Evolutionary conservation across 1,140 invertebrate species (phyloP), one percentile per base, ranked within the genome.

Genomic region (Lepidostoma basale): DNA sequence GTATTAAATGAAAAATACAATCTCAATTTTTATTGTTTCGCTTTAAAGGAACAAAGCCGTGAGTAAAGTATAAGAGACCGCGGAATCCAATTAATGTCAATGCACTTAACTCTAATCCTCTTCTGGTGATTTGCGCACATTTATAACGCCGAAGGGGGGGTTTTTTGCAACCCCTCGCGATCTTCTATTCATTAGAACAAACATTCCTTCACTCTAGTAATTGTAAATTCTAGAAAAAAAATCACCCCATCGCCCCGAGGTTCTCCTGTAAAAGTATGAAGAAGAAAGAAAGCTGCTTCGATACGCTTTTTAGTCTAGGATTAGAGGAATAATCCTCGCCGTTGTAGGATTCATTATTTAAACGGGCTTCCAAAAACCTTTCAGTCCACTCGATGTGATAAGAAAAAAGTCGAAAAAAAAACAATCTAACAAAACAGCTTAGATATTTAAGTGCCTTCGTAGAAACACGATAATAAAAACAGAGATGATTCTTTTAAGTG

Each of bases 61-160:
- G 49, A 64, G 52, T 52, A 64, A 33, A 52, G 42, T 52, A 64
- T 52, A 33, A 36, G 44, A 62, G 45, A 62, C 66, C 59, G 28
- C 59, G 18, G 66, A 68, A 68, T 68, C 66, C 66, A 68, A 68
- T 68, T 68, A 68, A 62, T 68, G 66, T 68, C 66, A 52, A 52
- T 58, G 59, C 66, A 68, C 66, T 68, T 62, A 62, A 62, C 66
- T 62, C 40, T 62, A 68, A 68, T 68, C 66, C 58, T 40, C 26
- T 33, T 40, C 59, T 26, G 45, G 56, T 68, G 66, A 68, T 68
- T 68, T 68, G 58, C 33, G 54, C 33, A 33, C 26, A 36, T 59
- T 67, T 67, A 25, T 40, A 66, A 54, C 63, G 25, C 10, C 56
- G n/a, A 42, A 22, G 23, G 60, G 42, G 22, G 16, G 60, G 5